Conservation (phyloP, 2,113 vertebrate species). For the Phylloscopus whistleri region DNA sequence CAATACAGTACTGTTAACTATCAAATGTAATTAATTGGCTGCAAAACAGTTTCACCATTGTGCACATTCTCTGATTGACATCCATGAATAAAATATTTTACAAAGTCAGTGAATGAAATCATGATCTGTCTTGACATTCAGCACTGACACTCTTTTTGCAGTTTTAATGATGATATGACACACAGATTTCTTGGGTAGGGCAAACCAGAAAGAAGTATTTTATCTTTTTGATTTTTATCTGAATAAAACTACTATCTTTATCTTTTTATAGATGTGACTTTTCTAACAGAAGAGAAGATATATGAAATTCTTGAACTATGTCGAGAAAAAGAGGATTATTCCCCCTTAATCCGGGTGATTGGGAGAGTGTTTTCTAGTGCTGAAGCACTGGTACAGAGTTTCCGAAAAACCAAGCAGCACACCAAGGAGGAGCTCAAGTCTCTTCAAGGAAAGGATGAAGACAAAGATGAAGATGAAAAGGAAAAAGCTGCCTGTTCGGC, state of each 20-base stretch:
- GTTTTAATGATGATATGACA: background rate
- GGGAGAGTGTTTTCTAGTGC: constrained; percentile 93
- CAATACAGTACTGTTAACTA: background rate
- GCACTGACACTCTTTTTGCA: background rate
- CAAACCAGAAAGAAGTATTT: background rate
- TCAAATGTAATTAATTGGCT: background rate
- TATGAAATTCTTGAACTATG: constrained; percentile 89
- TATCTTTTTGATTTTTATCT: background rate
- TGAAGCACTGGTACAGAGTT: constrained; percentile 90
- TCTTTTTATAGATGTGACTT: constrained; percentile 84
- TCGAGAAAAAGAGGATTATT: constrained; percentile 87
- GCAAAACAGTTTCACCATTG: background rate
- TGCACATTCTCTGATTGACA: background rate
- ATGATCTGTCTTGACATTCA: background rate
- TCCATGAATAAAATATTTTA: background rate
- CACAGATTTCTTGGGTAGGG: background rate
- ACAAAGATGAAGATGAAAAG: constrained; percentile 97
- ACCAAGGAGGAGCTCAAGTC: constrained; percentile 89
- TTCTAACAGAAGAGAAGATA: constrained; percentile 89
- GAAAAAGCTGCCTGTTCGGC: constrained; percentile 87
- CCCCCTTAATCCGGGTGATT: constrained; percentile 88
- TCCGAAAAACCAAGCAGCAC: constrained; percentile 84
- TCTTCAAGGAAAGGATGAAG: constrained; percentile 94
- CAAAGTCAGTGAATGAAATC: background rate
- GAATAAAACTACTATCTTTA: background rate